Conservation (phyloP, 2,888 invertebrate genomes). For the Aspidiotus rigidus region DNA sequence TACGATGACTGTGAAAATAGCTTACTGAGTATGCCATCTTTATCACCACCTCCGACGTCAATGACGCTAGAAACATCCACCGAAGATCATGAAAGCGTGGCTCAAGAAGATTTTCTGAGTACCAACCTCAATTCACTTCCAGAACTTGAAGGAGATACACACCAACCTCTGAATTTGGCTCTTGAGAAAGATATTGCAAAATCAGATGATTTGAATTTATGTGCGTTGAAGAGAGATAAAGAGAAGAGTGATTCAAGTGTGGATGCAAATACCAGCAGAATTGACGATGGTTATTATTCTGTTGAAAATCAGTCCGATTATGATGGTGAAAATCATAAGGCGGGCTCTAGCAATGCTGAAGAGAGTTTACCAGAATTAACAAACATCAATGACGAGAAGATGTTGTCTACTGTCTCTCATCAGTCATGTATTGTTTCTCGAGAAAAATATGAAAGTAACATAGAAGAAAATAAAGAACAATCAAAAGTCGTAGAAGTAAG, state of each 20-base stretch:
- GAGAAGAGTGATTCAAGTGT: neutral
- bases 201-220: neutral
- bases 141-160: neutral
- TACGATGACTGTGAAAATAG: conserved; percentile 17
- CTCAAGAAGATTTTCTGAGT: neutral
- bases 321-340: conserved; percentile 10
- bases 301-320: conserved; percentile 18
- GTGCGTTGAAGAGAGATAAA: neutral
- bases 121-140: neutral
- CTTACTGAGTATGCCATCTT: conserved; percentile 25
- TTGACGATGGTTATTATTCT: conserved; percentile 22
- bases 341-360: neutral
- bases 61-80: neutral
- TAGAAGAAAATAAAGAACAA: neutral
- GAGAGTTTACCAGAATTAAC: too few relatives aligned
- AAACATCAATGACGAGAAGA: neutral
- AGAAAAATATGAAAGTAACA: conserved; percentile 19
- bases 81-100: neutral
- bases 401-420: neutral
- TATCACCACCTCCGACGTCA: conserved; percentile 9
- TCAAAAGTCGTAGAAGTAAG: too few relatives aligned
- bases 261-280: neutral
- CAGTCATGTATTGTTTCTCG: conserved; percentile 22
- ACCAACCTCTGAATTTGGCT: conserved; percentile 23
- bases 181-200: conserved; percentile 8